Base-by-base conservation (phyloP, 2,797 vertebrate genomes). In the Notamacropus eugenii region DNA sequence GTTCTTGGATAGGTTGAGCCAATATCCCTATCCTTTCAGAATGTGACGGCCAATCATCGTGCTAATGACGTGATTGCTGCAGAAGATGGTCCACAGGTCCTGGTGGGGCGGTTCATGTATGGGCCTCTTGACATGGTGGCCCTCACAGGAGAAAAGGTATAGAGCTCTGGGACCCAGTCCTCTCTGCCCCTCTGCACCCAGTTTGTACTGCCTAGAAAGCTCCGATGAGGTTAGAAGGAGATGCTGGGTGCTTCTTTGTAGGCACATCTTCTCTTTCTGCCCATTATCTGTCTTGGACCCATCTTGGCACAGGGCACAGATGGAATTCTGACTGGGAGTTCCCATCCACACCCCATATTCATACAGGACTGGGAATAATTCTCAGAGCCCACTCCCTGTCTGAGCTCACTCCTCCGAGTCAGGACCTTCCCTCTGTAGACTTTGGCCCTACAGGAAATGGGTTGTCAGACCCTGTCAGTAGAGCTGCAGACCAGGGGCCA, bases 121-220 rank as follows among this genome's bases (percentile, higher is more conserved):
- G 99, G 99, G 22, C 99, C 99, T 82, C 98, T 99, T 92, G 99
- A 99, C 98, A 99, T 99, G 99, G 99, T 99, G 82, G 99, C 99
- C 55, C 98, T 99, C 96, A 99, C 99, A 0, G 99, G 99, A 74
- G 99, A 99, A 98, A 99, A 99, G 99, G 99, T 99, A 98, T 67
- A 22, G 24, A 90, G 58, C 0, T 8, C 54, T 90, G 52, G 57
- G 90, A n/a, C 5, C 4, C 54, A 54, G 90, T 16, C 29, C 28
- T 74, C 19, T 92, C 22, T 28, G 19, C 16, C 22, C 22, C 22
- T 6, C 10, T 50, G 2, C 50, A 10, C 56, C 50, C n/a, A 0
- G 3, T 40, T 56, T 0, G 0, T n/a, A 90, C 55, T 6, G 13
- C 59, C 67, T 3, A 5, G 2, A n/a, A 8, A 55, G 54, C 29